A percentile compares a stretch with the other conserved stretches of the same genome.
Evolutionary conservation across 2,888 invertebrate species (phyloP).

Genomic region (Orchesella flavescens): DNA sequence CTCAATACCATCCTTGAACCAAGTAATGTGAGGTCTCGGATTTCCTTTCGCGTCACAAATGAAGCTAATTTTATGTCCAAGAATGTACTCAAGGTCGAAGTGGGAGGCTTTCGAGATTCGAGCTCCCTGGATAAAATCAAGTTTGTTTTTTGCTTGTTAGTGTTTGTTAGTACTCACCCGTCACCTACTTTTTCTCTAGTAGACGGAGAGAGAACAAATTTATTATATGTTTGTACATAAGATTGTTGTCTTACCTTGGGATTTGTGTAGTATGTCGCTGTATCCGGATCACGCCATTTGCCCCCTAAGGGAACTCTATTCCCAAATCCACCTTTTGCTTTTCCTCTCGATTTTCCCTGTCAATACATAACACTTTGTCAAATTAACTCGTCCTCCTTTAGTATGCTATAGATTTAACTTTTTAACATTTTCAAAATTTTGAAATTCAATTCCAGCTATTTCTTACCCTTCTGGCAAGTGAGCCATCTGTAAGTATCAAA

Average conservation of each 20-base stretch:
- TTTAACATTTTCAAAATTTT: neutral
- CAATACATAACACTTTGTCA: neutral
- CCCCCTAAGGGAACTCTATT: conserved; percentile 82
- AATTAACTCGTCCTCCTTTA: too few relatives aligned
- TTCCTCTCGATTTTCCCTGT: conserved; percentile 35
- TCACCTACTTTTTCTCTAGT: neutral
- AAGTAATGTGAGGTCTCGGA: conserved; percentile 89
- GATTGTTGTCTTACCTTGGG: conserved; percentile 79
- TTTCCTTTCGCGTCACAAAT: conserved; percentile 92
- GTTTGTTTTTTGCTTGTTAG: neutral
- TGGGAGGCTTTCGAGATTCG: conserved; percentile 91
- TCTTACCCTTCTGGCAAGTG: conserved; percentile 56
- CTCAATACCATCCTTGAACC: conserved; percentile 96
- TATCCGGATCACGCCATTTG: conserved; percentile 91
- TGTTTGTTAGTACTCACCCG: too few relatives aligned
- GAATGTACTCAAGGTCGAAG: conserved; percentile 93
- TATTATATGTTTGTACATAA: neutral
- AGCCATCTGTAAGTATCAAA: conserved; percentile 42
- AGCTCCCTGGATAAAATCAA: conserved; percentile 81
- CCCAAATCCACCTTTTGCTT: conserved; percentile 50
- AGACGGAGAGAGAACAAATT: neutral
- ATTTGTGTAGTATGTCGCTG: conserved; percentile 92
- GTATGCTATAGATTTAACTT: too few relatives aligned
- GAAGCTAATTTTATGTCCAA: conserved; percentile 95
- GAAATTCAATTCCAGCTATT: too few relatives aligned